A percentile compares a stretch with the other conserved stretches of the same genome.
Conservation (phyloP, 2,113 vertebrate species). For the Megatriorchis doriae region DNA sequence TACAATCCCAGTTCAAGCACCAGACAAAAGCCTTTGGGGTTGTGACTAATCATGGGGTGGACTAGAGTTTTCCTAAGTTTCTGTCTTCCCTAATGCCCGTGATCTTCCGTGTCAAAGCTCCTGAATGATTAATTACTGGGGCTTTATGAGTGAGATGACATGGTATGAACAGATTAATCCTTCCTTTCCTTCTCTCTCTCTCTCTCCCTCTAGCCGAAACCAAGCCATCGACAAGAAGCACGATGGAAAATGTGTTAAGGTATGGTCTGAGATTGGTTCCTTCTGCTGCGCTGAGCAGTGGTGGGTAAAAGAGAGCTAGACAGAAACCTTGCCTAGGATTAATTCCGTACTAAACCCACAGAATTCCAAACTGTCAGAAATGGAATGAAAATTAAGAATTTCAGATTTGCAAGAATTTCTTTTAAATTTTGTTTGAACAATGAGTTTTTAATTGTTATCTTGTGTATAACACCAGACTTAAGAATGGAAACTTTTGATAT, state of each 20-base stretch:
- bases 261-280: not conserved
- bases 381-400: not conserved
- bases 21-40: not conserved
- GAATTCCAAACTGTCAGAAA: not conserved
- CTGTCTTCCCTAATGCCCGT: not conserved
- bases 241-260: constrained; percentile 31
- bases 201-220: not conserved
- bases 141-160: not conserved
- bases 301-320: not conserved
- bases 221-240: constrained; percentile 15
- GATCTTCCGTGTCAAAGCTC: not conserved
- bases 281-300: not conserved
- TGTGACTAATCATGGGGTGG: not conserved
- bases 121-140: constrained; percentile 16
- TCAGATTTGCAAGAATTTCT: not conserved
- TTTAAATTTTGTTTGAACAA: not conserved
- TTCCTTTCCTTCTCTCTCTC: not conserved
- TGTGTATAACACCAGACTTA: not conserved
- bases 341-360: not conserved
- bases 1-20: not conserved
- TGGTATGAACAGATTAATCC: not conserved
- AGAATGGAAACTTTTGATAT: not conserved
- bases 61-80: not conserved
- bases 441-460: not conserved
- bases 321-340: not conserved